Conservation (phyloP, 2,888 invertebrate genomes). For the Euclidia mi region DNA sequence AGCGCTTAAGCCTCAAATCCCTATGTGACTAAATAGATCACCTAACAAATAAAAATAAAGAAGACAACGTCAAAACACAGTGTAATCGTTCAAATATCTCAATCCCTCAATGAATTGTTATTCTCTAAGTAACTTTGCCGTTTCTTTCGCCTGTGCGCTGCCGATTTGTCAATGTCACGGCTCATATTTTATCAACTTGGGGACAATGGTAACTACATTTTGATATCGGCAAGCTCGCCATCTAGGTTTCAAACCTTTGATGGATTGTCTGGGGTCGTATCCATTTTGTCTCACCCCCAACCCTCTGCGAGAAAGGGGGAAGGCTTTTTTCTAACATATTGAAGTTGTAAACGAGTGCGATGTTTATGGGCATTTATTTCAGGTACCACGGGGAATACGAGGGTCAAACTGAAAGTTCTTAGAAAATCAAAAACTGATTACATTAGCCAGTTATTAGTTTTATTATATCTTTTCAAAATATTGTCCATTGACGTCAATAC, state of each 20-base stretch:
- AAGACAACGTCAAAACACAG: background rate
- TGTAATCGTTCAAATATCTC: constrained; percentile 15
- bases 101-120: constrained; percentile 26
- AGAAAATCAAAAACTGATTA: too few species aligned
- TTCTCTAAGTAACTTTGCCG: constrained; percentile 42
- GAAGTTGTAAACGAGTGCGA: constrained; percentile 52
- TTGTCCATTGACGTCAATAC: too few species aligned
- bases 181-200: constrained; percentile 86
- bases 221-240: constrained; percentile 78
- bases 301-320: constrained; percentile 39
- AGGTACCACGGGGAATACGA: constrained; percentile 31
- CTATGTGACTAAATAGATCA: background rate
- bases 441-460: too few species aligned
- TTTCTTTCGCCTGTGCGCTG: constrained; percentile 45
- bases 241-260: constrained; percentile 82
- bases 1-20: too few species aligned
- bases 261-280: constrained; percentile 75
- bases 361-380: constrained; percentile 59
- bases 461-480: too few species aligned
- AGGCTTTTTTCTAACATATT: constrained; percentile 62
- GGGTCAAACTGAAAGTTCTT: too few species aligned
- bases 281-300: constrained; percentile 67
- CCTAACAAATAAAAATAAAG: background rate
- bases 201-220: constrained; percentile 88
- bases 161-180: constrained; percentile 86